phyloP scores from a whole-genome alignment of 2,888 invertebrate genomes.

The Synanthedon myopaeformis region DNA sequence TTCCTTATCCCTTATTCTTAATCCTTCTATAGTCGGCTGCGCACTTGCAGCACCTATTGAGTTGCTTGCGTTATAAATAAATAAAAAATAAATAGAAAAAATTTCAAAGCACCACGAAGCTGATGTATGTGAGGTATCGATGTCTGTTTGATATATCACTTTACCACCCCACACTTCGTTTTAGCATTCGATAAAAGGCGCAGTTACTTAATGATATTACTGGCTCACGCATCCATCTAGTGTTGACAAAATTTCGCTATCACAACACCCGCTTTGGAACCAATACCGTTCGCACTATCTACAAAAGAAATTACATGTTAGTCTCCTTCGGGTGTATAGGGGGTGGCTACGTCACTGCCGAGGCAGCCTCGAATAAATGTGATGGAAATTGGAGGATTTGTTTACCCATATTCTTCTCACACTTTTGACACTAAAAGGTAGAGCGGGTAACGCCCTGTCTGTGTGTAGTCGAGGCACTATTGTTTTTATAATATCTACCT shows the following conservation, averaged over 20 bases:
- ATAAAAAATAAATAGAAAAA: too few relatives aligned
- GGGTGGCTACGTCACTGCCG: conserved; percentile 40
- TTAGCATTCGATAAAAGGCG: conserved; percentile 12
- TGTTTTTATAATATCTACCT: conserved; percentile 26
- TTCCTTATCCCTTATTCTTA: too few relatives aligned
- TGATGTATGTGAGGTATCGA: background rate
- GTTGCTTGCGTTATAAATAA: too few relatives aligned
- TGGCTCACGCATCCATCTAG: conserved; percentile 33
- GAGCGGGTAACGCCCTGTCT: conserved; percentile 25
- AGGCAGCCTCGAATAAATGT: conserved; percentile 62
- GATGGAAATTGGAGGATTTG: conserved; percentile 72
- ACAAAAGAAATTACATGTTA: conserved; percentile 63
- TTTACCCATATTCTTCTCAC: conserved; percentile 70
- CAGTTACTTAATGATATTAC: conserved; percentile 38
- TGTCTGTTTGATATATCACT: conserved; percentile 18
- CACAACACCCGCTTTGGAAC: conserved; percentile 33
- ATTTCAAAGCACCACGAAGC: background rate
- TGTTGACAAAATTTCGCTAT: conserved; percentile 49
- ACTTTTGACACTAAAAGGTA: conserved; percentile 70
- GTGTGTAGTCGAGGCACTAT: conserved; percentile 22
- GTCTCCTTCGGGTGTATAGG: conserved; percentile 29
- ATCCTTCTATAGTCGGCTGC: too few relatives aligned
- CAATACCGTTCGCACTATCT: conserved; percentile 60
- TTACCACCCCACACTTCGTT: conserved; percentile 17
- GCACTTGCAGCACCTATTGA: too few relatives aligned